Percentiles rank a stretch among this genome's conserved stretches.
Evolutionary conservation across 2,888 invertebrate genomes (phyloP).

Genomic region (Pyrochroa serraticornis): DNA sequence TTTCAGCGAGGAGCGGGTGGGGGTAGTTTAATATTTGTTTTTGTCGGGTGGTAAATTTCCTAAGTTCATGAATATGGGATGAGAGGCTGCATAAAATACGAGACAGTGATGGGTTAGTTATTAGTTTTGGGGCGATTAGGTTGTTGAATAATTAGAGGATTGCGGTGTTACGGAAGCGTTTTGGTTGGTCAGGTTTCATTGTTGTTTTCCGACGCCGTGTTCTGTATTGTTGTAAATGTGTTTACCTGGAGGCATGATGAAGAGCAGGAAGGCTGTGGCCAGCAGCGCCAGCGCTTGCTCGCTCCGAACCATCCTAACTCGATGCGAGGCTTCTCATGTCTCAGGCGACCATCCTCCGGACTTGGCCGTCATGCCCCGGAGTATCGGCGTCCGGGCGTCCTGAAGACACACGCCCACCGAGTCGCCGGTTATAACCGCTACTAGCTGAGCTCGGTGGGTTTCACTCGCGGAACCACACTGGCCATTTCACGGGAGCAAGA

Average conservation of each 20-base stretch:
- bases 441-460: constrained; percentile 52
- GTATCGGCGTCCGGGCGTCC: constrained; percentile 35
- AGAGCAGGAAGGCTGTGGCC: constrained; percentile 55
- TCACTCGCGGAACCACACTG: constrained; percentile 49
- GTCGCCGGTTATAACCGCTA: constrained; percentile 42
- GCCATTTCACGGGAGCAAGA: constrained; percentile 46
- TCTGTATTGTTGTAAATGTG: constrained; percentile 3
- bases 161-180: neutral
- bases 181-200: neutral
- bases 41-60: neutral
- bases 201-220: neutral
- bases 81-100: neutral
- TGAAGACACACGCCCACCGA: constrained; percentile 39
- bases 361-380: constrained; percentile 55
- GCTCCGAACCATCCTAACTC: constrained; percentile 54
- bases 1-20: neutral
- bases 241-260: constrained; percentile 56
- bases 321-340: constrained; percentile 51
- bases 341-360: constrained; percentile 52
- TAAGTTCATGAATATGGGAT: constrained; percentile 9
- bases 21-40: neutral
- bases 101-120: neutral
- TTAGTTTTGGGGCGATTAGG: neutral
- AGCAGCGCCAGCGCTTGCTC: constrained; percentile 53
- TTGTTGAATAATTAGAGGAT: constrained; percentile 2